phyloP scores from a whole-genome alignment of 2,797 vertebrate genomes.

The Jordanella pulchra region DNA sequence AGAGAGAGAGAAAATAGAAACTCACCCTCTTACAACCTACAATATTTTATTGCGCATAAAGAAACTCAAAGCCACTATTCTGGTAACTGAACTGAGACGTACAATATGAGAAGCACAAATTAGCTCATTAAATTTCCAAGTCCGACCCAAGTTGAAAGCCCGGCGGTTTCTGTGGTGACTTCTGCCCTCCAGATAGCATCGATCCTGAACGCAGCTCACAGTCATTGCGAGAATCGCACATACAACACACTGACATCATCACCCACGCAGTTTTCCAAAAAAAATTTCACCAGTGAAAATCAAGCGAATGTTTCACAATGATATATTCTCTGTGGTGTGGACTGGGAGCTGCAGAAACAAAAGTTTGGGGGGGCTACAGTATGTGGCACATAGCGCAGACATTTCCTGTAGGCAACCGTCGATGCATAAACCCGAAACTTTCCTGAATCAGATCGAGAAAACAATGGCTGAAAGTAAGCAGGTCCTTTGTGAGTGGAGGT shows the following conservation, averaged over 20 bases:
- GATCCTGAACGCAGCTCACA: conserved; percentile 51
- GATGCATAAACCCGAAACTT: conserved; percentile 51
- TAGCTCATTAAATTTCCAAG: conserved; percentile 78
- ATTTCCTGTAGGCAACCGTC: conserved; percentile 70
- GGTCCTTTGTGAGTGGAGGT: conserved; percentile 1
- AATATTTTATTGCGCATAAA: conserved; percentile 56
- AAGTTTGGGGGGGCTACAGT: conserved; percentile 12
- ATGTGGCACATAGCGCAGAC: conserved; percentile 43
- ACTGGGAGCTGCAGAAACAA: conserved; percentile 32
- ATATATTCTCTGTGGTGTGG: conserved; percentile 43
- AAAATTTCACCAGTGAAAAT: conserved; percentile 68
- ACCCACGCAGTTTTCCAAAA: conserved; percentile 77
- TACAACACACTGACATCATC: conserved; percentile 71
- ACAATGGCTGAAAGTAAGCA: conserved; percentile 29
- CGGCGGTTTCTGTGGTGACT: conserved; percentile 77
- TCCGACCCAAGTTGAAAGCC: conserved; percentile 68
- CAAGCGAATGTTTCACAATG: conserved; percentile 56
- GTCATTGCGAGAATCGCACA: conserved; percentile 71
- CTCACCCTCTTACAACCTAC: conserved; percentile 24
- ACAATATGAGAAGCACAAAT: conserved; percentile 72
- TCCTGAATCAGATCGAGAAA: conserved; percentile 63
- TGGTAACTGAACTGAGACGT: conserved; percentile 72
- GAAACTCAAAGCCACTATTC: conserved; percentile 67
- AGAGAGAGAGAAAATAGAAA: background rate
- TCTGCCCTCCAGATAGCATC: conserved; percentile 67